These are phyloP conservation scores for Brotula barbata DNA, from an alignment of 2,797 vertebrate genomes.

Conservation along the genomic window DNA sequence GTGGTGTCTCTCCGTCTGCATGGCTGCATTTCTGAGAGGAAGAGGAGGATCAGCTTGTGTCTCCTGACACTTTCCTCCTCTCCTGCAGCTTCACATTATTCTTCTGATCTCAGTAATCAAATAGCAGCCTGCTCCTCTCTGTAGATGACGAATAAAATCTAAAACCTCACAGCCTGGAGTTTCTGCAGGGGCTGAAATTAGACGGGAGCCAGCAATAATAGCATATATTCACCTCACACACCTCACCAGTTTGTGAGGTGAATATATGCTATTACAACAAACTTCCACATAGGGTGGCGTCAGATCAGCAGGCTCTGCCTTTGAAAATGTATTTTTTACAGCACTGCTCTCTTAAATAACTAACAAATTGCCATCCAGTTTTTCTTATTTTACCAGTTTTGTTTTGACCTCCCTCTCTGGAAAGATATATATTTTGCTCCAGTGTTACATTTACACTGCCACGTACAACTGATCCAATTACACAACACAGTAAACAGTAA, in stretches of 20 bases:
- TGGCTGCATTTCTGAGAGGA: slow-evolving; percentile 34
- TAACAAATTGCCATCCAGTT: too few relatives aligned
- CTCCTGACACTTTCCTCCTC: slow-evolving; percentile 21
- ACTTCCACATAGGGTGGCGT: too few relatives aligned
- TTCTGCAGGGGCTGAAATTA: slow-evolving; percentile 17
- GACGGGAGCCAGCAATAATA: not conserved
- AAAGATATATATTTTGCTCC: too few relatives aligned
- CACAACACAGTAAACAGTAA: too few relatives aligned
- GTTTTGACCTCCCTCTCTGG: too few relatives aligned
- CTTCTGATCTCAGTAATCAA: slow-evolving; percentile 27
- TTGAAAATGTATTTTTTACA: too few relatives aligned
- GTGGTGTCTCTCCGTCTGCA: slow-evolving; percentile 43
- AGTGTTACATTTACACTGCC: too few relatives aligned
- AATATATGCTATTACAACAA: not conserved
- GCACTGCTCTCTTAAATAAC: too few relatives aligned
- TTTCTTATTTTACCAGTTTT: too few relatives aligned
- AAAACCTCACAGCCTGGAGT: slow-evolving; percentile 28
- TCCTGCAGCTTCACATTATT: slow-evolving; percentile 23
- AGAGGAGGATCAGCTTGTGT: slow-evolving; percentile 31
- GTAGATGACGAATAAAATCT: slow-evolving; percentile 31
- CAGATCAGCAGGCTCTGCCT: too few relatives aligned
- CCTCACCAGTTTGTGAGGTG: slow-evolving; percentile 1
- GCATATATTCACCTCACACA: too few relatives aligned
- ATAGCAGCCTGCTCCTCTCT: slow-evolving; percentile 21
- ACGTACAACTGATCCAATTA: too few relatives aligned